phyloP scores from a whole-genome alignment of 2,113 vertebrate species.

The Cacatua alba region DNA sequence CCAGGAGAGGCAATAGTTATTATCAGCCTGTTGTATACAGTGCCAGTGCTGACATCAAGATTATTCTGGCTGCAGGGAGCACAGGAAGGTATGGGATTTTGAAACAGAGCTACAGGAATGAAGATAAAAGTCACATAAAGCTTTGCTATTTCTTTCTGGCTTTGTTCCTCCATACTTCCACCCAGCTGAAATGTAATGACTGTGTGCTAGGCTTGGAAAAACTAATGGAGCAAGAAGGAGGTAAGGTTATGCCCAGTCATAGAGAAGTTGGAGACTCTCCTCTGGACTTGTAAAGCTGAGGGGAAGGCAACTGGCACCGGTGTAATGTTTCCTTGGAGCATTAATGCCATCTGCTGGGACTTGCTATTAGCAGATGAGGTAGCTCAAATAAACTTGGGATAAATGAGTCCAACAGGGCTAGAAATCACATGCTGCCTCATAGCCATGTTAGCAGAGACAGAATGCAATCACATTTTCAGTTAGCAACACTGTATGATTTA shows the following conservation, averaged over 20 bases:
- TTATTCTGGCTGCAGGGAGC: neutral
- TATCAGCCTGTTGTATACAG: neutral
- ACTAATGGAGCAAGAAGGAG: neutral
- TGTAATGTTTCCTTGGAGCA: neutral
- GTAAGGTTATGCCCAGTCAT: neutral
- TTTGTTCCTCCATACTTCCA: neutral
- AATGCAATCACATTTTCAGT: neutral
- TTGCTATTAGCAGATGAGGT: neutral
- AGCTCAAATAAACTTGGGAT: neutral
- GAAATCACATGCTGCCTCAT: neutral
- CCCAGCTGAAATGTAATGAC: neutral
- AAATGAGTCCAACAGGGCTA: neutral
- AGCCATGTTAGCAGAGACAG: neutral
- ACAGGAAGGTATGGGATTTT: neutral
- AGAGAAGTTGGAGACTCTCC: neutral
- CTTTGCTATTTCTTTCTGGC: neutral
- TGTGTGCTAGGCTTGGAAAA: neutral
- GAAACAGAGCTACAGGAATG: neutral
- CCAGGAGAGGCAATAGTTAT: neutral
- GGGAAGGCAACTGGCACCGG: neutral
- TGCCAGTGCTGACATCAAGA: neutral
- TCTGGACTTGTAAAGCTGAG: neutral
- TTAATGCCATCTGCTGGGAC: constrained; percentile 22
- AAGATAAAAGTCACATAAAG: neutral
- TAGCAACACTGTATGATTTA: neutral